Base-by-base conservation (phyloP, 1,140 invertebrate genomes). In the Tetraneura akinire region DNA sequence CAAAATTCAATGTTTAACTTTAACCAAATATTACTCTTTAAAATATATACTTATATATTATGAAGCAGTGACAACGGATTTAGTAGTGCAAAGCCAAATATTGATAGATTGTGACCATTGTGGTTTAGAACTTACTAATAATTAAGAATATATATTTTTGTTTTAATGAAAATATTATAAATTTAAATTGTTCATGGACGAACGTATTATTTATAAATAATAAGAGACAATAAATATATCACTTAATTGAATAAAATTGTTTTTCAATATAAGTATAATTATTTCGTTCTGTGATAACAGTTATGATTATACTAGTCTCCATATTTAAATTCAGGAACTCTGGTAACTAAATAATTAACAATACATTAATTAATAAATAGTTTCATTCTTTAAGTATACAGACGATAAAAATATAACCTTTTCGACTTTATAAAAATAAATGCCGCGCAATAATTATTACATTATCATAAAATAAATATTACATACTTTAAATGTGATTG, bases 301-400 rank as follows among this genome's bases (percentile, higher is more conserved):
- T 42, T 66, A 71, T 37, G 18, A 47, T 76, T 57, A 76, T 23
- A 76, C 32, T 78, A 62, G 14, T 62, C 53, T 9, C 21, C 62
- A 23, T 78, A 78, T 62, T 78, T 47, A 49, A 57, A 21, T 62
- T 57, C 74, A 78, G 74, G 74, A 78, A 78, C 74, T 78, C 74
- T 78, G 74, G 74, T 78, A 60, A 78, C 74, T 78, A 78, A 78
- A 76, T 55, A 76, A 55, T 76, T 73, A 73, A 76, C 53, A 57
- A 57, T 76, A 57, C 21, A 76, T 74, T 37, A 26, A 49, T 51
- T 29, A 60, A 76, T 60, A 76, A 42, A 76, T 78, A 78, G 37
- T 21, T 60, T 78, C 32, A 76, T 62, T 60, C 16, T 62, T 78
- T 71, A 6, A 49, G 55, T 62, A 45, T 78, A 78, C 55, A 47